phyloP scores from a whole-genome alignment of 2,113 vertebrate genomes.

The Origma solitaria region DNA sequence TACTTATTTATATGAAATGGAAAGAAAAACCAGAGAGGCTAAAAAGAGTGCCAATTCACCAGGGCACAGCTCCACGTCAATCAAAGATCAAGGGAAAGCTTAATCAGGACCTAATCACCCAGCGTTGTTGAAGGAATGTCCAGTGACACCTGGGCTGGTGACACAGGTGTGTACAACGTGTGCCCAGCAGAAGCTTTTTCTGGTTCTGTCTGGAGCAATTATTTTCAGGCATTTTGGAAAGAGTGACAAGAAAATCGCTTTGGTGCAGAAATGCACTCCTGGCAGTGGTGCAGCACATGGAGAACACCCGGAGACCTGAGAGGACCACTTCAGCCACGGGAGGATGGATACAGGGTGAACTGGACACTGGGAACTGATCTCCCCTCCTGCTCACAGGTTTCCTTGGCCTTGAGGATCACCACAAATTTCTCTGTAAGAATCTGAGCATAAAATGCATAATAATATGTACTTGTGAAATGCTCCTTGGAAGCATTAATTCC shows the following conservation, averaged over 20 bases:
- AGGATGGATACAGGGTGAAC: not conserved
- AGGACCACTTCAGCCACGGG: not conserved
- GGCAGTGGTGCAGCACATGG: accelerated
- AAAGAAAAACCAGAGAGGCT: not conserved
- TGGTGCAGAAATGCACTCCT: no score
- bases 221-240: not conserved
- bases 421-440: not conserved
- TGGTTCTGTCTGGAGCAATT: not conserved
- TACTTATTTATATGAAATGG: slow-evolving; percentile 25
- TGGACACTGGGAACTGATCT: not conserved
- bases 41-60: not conserved
- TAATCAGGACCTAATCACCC: not conserved
- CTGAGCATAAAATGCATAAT: not conserved
- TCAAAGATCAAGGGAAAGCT: not conserved
- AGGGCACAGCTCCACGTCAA: not conserved
- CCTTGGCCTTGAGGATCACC: not conserved
- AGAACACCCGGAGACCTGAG: not conserved
- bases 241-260: not conserved
- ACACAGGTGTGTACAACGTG: not conserved
- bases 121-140: not conserved
- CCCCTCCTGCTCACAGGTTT: not conserved
- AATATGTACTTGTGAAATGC: not conserved
- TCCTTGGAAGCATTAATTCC: not conserved
- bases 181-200: not conserved
- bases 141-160: not conserved